Evolutionary conservation across 2,113 vertebrate genomes (phyloP), one percentile per base, ranked within the genome.

Genomic region (Cisticola juncidis): DNA sequence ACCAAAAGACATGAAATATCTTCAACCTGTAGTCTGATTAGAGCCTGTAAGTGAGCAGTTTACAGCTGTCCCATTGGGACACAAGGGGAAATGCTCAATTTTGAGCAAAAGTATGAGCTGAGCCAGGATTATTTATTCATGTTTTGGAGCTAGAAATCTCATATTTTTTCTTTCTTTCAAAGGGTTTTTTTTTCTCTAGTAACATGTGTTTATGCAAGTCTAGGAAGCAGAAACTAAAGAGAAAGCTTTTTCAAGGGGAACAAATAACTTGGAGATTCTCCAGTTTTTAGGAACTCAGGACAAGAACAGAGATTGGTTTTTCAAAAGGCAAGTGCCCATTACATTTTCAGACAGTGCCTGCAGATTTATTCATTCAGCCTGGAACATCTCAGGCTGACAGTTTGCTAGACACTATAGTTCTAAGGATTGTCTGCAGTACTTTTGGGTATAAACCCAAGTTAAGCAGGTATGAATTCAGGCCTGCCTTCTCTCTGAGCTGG

Each of bases 91-190:
- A 90, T 81, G 64, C 76, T 93, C 56, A 33, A 6, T 90, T 96
- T 90, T 83, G 26, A 94, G 70, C 33, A 45, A 40, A 91, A 87
- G 40, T 62, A 38, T 83, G 62, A 91, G n/a, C 68, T 50, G 60
- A 88, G 36, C 33, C 22, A 81, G n/a, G 71, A 86, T 90, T 90
- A 95, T 86, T 95, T 96, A 90, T 95, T 94, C 31, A 57, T 82
- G 54, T 86, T 51, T 62, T 15, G 1, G 35, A 90, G 36, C 33
- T 82, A 38, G 84, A 86, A 89, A 82, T 73, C 45, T 80, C 48
- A 1, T 1, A 17, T 61, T 56, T 78, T 8, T 25, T 13, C 42
- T 56, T 85, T 22, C 62, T 82, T 57, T 90, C 36, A 21, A 58
- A 91, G 47, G 38, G 7, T 13, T 29, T 71, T 94, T 90, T 86